Evolutionary conservation across 2,113 vertebrate genomes (phyloP).

Genomic region (Bungarus multicinctus): DNA sequence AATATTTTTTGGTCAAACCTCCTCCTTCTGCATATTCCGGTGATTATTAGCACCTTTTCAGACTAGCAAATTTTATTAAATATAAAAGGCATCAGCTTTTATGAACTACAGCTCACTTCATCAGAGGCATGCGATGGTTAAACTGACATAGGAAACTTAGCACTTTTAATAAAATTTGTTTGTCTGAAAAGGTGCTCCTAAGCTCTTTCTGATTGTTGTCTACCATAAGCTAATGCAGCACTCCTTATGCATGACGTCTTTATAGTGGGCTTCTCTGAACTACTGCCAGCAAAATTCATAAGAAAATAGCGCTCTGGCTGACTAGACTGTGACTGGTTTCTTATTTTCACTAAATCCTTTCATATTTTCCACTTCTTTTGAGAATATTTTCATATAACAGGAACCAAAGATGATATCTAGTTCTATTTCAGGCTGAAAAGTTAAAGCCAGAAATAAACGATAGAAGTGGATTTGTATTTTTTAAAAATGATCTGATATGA

Average conservation of each 20-base stretch:
- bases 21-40: not conserved
- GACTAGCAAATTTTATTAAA: not conserved
- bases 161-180: not conserved
- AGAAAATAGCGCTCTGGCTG: not conserved
- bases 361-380: not conserved
- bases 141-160: not conserved
- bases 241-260: not conserved
- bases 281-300: conserved; percentile 10
- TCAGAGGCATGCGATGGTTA: not conserved
- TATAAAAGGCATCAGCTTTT: not conserved
- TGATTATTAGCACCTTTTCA: not conserved
- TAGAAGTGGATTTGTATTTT: not conserved
- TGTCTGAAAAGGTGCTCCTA: not conserved
- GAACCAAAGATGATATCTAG: not conserved
- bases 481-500: not conserved
- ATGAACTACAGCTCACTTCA: not conserved
- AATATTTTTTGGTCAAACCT: not conserved
- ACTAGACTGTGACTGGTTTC: not conserved
- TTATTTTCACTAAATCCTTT: not conserved
- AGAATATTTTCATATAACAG: not conserved
- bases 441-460: not conserved
- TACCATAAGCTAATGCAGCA: not conserved
- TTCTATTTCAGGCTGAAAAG: not conserved
- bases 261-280: not conserved
- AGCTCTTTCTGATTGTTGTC: not conserved